phyloP scores from a whole-genome alignment of 2,888 invertebrate species.

The Yponomeuta cagnagella region DNA sequence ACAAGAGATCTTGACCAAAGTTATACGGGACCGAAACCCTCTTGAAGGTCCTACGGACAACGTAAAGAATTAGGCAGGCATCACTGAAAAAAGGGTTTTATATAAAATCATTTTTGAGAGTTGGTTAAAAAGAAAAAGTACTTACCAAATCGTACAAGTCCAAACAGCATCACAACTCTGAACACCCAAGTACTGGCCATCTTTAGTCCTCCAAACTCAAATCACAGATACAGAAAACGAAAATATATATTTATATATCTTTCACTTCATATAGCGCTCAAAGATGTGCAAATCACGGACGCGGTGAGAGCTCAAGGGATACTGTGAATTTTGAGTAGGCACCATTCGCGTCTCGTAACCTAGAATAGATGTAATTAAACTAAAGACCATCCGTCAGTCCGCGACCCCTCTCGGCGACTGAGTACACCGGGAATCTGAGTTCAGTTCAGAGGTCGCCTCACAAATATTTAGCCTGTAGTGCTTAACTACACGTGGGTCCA shows the following conservation, averaged over 20 bases:
- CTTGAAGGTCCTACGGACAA: no score
- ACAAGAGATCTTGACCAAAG: no score
- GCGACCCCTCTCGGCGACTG: background rate
- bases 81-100: no score
- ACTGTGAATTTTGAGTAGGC: no score
- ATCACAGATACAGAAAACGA: background rate
- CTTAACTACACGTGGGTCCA: background rate
- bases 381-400: background rate
- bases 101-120: no score
- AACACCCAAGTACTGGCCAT: conserved; percentile 17
- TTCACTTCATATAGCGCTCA: background rate
- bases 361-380: background rate
- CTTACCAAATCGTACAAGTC: conserved; percentile 46
- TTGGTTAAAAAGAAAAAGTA: conserved; percentile 20
- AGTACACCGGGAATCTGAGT: background rate
- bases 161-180: conserved; percentile 35
- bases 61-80: no score
- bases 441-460: background rate
- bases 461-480: background rate
- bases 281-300: no score
- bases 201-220: background rate
- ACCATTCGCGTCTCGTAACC: no score
- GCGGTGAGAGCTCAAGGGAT: no score
- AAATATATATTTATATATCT: background rate
- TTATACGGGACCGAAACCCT: no score